Evolutionary conservation across 64 coral and sea anemone genomes (phyloP).

Genomic region (Trachythela sp.): DNA sequence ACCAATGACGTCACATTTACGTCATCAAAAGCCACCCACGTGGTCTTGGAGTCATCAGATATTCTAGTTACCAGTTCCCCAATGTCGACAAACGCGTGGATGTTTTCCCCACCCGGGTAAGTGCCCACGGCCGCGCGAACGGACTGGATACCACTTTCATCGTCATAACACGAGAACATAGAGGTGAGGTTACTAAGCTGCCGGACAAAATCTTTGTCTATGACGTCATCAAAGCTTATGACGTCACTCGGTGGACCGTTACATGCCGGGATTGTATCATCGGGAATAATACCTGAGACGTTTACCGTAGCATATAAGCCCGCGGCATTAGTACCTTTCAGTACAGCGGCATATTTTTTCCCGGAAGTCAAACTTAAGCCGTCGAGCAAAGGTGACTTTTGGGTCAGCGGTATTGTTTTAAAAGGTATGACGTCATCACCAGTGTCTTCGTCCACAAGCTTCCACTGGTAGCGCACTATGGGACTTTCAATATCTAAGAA

Average conservation of each 20-base stretch:
- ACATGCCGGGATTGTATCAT: constrained; percentile 65
- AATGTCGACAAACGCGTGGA: constrained; percentile 52
- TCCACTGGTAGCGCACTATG: constrained; percentile 80
- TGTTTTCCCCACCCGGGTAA: constrained; percentile 82
- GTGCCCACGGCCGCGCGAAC: constrained; percentile 71
- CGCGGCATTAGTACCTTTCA: constrained; percentile 77
- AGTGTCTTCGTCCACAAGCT: constrained; percentile 43
- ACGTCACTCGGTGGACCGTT: constrained; percentile 56
- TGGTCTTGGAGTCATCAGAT: constrained; percentile 32
- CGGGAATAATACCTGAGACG: constrained; percentile 67
- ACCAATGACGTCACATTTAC: constrained; percentile 58
- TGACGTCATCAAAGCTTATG: background rate
- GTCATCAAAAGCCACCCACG: constrained; percentile 39
- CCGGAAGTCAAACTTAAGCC: constrained; percentile 60
- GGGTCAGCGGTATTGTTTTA: constrained; percentile 64
- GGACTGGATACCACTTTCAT: constrained; percentile 59
- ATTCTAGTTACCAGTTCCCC: constrained; percentile 10
- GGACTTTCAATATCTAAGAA: constrained; percentile 82
- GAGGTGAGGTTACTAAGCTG: constrained; percentile 57
- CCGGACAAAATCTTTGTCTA: constrained; percentile 80
- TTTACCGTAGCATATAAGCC: constrained; percentile 55
- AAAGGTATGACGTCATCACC: constrained; percentile 61
- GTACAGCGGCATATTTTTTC: constrained; percentile 53
- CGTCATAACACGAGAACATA: constrained; percentile 65
- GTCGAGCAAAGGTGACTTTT: constrained; percentile 71